These are phyloP conservation scores for Metacarcinus magister DNA, from an alignment of 2,888 invertebrate species.

Conservation along the genomic window DNA sequence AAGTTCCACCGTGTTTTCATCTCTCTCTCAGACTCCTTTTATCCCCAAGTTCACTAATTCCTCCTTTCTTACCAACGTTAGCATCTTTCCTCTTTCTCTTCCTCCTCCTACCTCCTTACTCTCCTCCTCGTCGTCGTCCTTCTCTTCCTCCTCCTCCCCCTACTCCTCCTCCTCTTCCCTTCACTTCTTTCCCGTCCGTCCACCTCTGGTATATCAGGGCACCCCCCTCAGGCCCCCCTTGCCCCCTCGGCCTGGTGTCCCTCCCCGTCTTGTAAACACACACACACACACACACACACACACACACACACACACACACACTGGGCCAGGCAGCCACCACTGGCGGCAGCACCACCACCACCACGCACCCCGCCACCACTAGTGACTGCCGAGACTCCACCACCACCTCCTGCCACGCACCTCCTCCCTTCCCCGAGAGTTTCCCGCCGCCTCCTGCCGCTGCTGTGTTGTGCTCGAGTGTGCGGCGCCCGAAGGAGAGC, in stretches of 20 bases:
- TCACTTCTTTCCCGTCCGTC: slow-evolving; percentile 41
- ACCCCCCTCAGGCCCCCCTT: not conserved
- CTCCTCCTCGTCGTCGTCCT: not conserved
- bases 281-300: slow-evolving; percentile 44
- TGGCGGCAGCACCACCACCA: slow-evolving; percentile 63
- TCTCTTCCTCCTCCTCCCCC: not conserved
- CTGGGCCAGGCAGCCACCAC: slow-evolving; percentile 71
- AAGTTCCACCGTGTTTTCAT: slow-evolving; percentile 19
- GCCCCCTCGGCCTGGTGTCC: not conserved
- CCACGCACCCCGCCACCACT: slow-evolving; percentile 59
- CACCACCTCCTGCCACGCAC: slow-evolving; percentile 61
- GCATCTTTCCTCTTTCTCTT: slow-evolving; percentile 13
- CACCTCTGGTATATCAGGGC: not conserved
- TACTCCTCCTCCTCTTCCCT: not conserved
- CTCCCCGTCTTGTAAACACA: slow-evolving; percentile 72
- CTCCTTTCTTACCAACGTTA: slow-evolving; percentile 26
- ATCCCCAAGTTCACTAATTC: slow-evolving; percentile 26
- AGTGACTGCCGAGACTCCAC: slow-evolving; percentile 69
- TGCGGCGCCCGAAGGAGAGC: not conserved
- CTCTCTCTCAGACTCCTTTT: not conserved
- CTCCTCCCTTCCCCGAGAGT: slow-evolving; percentile 5
- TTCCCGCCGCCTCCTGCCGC: slow-evolving; percentile 36
- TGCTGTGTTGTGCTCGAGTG: slow-evolving; percentile 31
- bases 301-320: slow-evolving; percentile 69
- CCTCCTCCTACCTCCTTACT: not conserved